Evolutionary conservation across 2,888 invertebrate species (phyloP).

Genomic region (Drepana falcataria): DNA sequence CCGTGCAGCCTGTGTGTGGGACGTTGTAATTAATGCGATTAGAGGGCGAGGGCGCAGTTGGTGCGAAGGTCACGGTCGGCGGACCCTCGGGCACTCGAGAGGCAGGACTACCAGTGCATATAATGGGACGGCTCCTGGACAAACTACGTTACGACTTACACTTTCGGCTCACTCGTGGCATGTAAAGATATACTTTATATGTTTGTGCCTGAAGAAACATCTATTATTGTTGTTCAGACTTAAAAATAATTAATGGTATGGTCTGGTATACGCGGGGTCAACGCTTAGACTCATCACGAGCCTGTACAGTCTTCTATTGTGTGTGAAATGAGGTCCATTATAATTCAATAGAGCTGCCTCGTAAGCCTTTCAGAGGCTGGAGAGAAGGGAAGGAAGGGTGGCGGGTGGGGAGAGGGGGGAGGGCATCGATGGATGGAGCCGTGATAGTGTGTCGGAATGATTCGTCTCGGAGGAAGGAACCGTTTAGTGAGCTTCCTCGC

Average conservation of each 20-base stretch:
- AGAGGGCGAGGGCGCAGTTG: neutral
- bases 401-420: neutral
- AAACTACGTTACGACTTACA: too few relatives aligned
- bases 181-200: too few relatives aligned
- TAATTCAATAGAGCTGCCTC: neutral
- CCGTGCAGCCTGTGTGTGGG: neutral
- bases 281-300: too few relatives aligned
- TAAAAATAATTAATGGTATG: too few relatives aligned
- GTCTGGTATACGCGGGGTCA: too few relatives aligned
- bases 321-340: neutral
- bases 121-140: too few relatives aligned
- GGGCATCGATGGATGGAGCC: neutral
- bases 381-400: neutral
- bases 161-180: too few relatives aligned
- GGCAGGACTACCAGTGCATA: too few relatives aligned
- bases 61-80: neutral
- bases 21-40: neutral
- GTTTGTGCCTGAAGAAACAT: too few relatives aligned
- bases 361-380: neutral
- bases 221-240: too few relatives aligned
- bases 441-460: constrained; percentile 28
- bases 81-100: too few relatives aligned
- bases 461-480: constrained; percentile 34
- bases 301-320: neutral
- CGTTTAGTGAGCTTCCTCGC: constrained; percentile 29